phyloP scores from a whole-genome alignment of 2,797 vertebrate species.

The Leptatherina wallacei region DNA sequence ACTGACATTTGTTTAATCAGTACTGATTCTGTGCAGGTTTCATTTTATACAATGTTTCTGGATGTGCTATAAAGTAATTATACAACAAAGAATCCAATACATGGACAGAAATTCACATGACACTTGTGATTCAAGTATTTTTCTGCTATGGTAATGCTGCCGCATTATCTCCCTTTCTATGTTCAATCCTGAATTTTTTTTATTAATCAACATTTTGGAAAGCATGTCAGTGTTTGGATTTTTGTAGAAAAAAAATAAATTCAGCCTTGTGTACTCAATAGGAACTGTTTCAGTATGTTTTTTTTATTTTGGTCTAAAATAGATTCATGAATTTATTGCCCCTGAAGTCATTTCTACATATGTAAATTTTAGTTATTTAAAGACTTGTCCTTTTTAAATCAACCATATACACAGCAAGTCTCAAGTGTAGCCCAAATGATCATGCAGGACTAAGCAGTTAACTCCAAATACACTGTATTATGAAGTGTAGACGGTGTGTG shows the following conservation, averaged over 20 bases:
- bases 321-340: too few relatives aligned
- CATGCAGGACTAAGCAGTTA: not conserved
- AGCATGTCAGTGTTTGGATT: constrained; percentile 71
- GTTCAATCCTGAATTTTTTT: constrained; percentile 35
- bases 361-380: not conserved
- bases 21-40: constrained; percentile 28
- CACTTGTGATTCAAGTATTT: constrained; percentile 27
- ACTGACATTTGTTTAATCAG: constrained; percentile 38
- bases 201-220: constrained; percentile 72
- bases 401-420: not conserved
- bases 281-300: constrained; percentile 1
- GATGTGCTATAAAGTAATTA: constrained; percentile 40
- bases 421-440: not conserved
- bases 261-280: constrained; percentile 62
- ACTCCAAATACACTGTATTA: not conserved
- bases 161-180: constrained; percentile 27
- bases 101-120: constrained; percentile 21
- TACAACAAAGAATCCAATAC: not conserved
- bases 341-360: not conserved
- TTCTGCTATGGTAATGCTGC: constrained; percentile 37
- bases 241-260: constrained; percentile 72
- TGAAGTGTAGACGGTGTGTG: not conserved
- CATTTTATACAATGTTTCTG: constrained; percentile 25
- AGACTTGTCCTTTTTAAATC: not conserved
- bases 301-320: not conserved